Evolutionary conservation across 2,113 vertebrate genomes (phyloP).

Genomic region (Electrona antarctica): DNA sequence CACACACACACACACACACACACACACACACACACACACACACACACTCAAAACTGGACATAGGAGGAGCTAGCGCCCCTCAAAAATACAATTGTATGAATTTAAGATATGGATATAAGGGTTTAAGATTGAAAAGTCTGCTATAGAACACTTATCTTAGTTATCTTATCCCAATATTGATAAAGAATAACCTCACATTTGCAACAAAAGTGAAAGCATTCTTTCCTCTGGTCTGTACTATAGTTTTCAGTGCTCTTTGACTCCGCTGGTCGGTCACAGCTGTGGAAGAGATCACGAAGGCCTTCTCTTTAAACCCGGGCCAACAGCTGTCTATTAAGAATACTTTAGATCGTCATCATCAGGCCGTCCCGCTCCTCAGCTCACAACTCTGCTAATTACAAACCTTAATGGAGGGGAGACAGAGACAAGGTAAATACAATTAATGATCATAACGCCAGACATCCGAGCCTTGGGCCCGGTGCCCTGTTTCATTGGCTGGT

Average conservation of each 20-base stretch:
- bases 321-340: constrained; percentile 73
- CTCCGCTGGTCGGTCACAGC: constrained; percentile 55
- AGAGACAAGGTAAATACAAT: constrained; percentile 70
- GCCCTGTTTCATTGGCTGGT: constrained; percentile 52
- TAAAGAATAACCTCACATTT: no score
- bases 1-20: not conserved
- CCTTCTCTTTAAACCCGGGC: constrained; percentile 53
- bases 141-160: no score
- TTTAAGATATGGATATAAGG: no score
- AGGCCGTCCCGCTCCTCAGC: constrained; percentile 38
- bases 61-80: no score
- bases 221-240: no score
- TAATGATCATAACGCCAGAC: constrained; percentile 54
- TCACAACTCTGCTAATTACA: constrained; percentile 67
- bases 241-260: no score
- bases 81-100: no score
- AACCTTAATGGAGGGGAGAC: constrained; percentile 62
- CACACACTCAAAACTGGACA: not conserved
- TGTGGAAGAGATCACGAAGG: constrained; percentile 72
- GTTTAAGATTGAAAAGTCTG: no score
- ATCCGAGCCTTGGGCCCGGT: constrained; percentile 23
- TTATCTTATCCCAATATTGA: no score
- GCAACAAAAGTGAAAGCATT: no score
- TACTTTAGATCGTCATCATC: constrained; percentile 63
- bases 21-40: constrained; percentile 3